Percentiles rank a stretch among this genome's conserved stretches.
Conservation (phyloP, 1,140 invertebrate genomes). For the Neodiprion pinetum region DNA sequence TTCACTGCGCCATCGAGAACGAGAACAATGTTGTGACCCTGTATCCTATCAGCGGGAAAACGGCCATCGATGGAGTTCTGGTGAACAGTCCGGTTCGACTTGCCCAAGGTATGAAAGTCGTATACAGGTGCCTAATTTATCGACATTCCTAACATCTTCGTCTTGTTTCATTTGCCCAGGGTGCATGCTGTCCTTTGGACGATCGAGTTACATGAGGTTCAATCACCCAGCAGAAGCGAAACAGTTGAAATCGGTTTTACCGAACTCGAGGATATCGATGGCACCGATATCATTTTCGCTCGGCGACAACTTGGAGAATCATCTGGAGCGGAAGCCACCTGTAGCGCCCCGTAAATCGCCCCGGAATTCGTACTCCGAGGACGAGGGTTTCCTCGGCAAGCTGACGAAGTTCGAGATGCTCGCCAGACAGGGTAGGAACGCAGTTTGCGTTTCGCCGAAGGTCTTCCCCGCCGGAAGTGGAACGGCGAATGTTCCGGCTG, state of each 20-base stretch:
- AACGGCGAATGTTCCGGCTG: constrained; percentile 80
- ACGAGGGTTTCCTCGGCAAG: constrained; percentile 60
- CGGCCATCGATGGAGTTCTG: constrained; percentile 73
- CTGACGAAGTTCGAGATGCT: constrained; percentile 59
- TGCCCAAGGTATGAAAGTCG: constrained; percentile 71
- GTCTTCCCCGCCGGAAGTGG: constrained; percentile 78
- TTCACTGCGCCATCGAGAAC: constrained; percentile 88
- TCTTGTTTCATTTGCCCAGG: constrained; percentile 57
- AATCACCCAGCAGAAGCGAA: constrained; percentile 89
- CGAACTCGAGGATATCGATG: constrained; percentile 79
- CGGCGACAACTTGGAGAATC: constrained; percentile 48
- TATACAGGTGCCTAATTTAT: background rate
- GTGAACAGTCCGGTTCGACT: constrained; percentile 72
- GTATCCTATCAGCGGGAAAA: constrained; percentile 74
- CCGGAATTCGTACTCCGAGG: constrained; percentile 58
- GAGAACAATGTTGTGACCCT: constrained; percentile 80
- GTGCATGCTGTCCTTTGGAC: constrained; percentile 85
- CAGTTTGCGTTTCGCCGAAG: constrained; percentile 72
- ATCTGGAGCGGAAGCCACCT: constrained; percentile 61
- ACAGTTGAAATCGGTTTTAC: constrained; percentile 81
- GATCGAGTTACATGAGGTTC: constrained; percentile 88
- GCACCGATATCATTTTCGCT: constrained; percentile 67
- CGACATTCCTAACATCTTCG: background rate
- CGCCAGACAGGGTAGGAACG: constrained; percentile 45
- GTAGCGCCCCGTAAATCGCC: constrained; percentile 61